Base-by-base conservation (phyloP, 2,113 vertebrate genomes). In the Psittacula cyanocephala region DNA sequence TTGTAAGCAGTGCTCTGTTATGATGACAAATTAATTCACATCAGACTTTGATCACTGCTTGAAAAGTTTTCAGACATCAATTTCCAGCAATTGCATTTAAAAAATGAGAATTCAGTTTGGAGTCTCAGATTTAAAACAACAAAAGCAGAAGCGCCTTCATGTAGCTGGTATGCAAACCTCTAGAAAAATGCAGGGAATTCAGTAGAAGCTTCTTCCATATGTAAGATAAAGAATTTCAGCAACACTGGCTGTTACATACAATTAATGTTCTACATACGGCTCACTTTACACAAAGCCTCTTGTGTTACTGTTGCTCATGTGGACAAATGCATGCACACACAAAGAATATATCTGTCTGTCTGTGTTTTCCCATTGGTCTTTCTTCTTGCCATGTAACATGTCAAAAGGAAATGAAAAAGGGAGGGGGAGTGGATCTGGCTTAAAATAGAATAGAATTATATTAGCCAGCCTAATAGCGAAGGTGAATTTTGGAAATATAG, bases 11-110 rank as follows among this genome's bases (percentile, higher is more conserved):
- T 90, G 76, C 95, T 97, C 97, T 96, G 97, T 97, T 98, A 98
- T 97, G 97, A 97, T 98, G 98, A 98, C 98, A 98, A 98, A 98
- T 98, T 98, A 98, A 98, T 98, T 98, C 98, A 98, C 97, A 97
- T 97, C 97, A 97, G 91, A 97, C 98, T 98, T 98, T 98, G 97
- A 98, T 98, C 97, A 97, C 79, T 85, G 96, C 95, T 96, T 97
- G 97, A 97, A 97, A 98, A 98, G 96, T 97, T 98, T 97, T 97
- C 97, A 97, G 96, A 96, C 96, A 97, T 96, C 96, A 97, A 71
- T 98, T 98, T 98, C 97, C 91, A 97, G 95, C 91, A 95, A 95
- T 96, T 97, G 90, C 94, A 81, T 97, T 98, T 97, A 93, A 84
- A 97, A 97, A 97, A 97, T 92, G 93, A 95, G 93, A 97, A 97